Percentiles rank a stretch among this genome's conserved stretches.
Conservation (phyloP, 2,797 vertebrate species). For the Lemur catta region DNA sequence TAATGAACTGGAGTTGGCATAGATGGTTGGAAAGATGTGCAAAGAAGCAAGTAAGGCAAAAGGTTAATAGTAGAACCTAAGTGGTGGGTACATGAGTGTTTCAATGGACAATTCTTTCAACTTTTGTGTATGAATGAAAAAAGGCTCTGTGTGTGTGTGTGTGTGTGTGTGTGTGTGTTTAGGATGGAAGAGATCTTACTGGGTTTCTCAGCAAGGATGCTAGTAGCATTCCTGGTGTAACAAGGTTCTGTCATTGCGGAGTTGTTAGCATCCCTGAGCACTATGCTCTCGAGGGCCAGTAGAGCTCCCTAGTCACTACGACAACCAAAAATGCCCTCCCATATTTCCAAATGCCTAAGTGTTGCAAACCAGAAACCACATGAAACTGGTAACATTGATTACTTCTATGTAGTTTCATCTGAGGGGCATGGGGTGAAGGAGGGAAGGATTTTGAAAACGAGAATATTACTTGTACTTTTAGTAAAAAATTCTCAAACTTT, state of each 20-base stretch:
- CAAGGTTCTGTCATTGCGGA: not conserved
- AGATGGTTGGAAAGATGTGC: not conserved
- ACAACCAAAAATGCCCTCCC: not conserved
- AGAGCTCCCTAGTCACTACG: not conserved
- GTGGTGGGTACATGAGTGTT: not conserved
- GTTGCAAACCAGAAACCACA: not conserved
- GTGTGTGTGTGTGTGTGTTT: not conserved
- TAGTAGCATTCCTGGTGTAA: not conserved
- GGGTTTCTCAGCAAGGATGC: not conserved
- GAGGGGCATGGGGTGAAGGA: not conserved
- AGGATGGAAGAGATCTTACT: not conserved
- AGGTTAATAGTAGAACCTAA: not conserved
- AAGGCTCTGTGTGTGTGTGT: not conserved
- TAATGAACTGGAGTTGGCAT: not conserved
- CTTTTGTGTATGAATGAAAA: not conserved
- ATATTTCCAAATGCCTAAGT: not conserved
- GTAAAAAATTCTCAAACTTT: not conserved
- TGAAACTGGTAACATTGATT: not conserved
- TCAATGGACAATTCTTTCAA: not conserved
- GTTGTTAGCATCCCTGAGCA: not conserved
- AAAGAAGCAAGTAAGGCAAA: not conserved
- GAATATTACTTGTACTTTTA: not conserved
- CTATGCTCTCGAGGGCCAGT: too few species aligned
- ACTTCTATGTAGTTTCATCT: not conserved
- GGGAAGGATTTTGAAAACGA: not conserved